Percentiles rank a stretch among this genome's conserved stretches.
phyloP scores from a whole-genome alignment of 2,797 vertebrate genomes.

The Thripadectes ignobilis region DNA sequence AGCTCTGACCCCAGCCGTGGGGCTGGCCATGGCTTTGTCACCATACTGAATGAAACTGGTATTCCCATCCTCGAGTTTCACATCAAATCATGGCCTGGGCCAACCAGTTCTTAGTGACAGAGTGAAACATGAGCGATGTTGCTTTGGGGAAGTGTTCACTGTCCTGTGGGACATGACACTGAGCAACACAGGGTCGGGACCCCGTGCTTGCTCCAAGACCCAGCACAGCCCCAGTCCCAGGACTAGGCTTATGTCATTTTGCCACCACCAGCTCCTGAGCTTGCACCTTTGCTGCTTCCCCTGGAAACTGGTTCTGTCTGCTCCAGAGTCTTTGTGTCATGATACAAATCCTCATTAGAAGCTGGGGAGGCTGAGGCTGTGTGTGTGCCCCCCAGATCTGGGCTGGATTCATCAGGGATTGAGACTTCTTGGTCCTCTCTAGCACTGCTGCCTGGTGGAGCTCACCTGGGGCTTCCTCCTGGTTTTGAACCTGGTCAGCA shows the following conservation, averaged over 20 bases:
- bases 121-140: background rate
- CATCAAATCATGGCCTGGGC: background rate
- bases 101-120: accelerated
- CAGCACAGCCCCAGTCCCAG: background rate
- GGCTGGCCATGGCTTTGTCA: background rate
- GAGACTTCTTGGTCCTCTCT: background rate
- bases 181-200: background rate
- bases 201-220: background rate
- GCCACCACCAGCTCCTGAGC: background rate
- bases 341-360: background rate
- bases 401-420: background rate
- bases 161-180: background rate
- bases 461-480: background rate
- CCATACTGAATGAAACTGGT: background rate
- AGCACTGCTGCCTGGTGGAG: background rate
- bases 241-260: background rate
- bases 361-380: background rate
- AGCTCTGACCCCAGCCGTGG: background rate
- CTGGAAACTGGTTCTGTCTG: background rate
- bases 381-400: background rate
- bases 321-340: background rate
- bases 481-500: background rate
- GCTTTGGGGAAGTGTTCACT: background rate
- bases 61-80: background rate
- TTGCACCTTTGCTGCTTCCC: background rate